Percentiles rank a stretch among this genome's conserved stretches.
Conservation (phyloP, 2,888 invertebrate genomes). For the Tipula confusa region DNA sequence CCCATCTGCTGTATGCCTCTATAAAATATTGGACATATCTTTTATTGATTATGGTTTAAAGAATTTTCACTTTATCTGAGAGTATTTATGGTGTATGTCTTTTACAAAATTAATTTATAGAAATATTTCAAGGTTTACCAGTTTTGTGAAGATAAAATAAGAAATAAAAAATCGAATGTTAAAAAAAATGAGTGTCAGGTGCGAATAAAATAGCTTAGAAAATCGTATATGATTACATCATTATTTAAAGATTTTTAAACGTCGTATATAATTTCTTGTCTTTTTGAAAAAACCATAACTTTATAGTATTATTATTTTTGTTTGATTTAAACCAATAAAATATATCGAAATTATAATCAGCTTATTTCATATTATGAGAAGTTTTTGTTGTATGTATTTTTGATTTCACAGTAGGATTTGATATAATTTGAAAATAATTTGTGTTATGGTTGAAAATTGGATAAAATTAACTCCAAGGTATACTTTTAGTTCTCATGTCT, state of each 20-base stretch:
- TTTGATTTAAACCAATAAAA: not conserved
- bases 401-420: not conserved
- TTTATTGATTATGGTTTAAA: not conserved
- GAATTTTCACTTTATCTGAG: not conserved
- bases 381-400: not conserved
- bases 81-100: not conserved
- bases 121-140: conserved; percentile 12
- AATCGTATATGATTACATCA: not conserved
- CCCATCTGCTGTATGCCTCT: not conserved
- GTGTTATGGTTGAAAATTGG: not conserved
- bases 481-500: not conserved
- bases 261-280: not conserved
- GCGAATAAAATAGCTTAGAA: not conserved
- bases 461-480: not conserved
- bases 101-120: not conserved
- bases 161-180: not conserved
- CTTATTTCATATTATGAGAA: not conserved
- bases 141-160: not conserved
- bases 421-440: not conserved
- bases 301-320: not conserved
- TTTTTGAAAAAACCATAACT: not conserved
- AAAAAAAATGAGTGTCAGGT: not conserved
- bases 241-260: not conserved
- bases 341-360: not conserved
- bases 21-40: not conserved